phyloP scores from a whole-genome alignment of 37 sponge, comb jelly and placozoan genomes.

The Mnemiopsis leidyi region DNA sequence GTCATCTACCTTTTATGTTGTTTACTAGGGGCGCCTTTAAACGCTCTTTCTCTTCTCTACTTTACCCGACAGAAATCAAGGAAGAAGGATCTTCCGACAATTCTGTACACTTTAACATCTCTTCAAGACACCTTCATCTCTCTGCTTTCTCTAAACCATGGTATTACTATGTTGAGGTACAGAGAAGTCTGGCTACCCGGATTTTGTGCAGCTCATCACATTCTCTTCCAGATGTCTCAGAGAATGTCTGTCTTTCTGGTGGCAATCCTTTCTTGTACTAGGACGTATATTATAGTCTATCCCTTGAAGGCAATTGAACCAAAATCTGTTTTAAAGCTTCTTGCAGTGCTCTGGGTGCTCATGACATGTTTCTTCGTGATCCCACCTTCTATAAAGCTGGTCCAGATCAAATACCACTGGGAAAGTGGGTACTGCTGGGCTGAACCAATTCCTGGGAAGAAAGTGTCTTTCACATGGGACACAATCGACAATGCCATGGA shows the following conservation, averaged over 20 bases:
- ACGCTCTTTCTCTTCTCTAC: background rate
- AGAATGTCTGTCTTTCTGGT: conserved; percentile 21
- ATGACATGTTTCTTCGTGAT: background rate
- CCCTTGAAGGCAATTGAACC: background rate
- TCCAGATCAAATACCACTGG: background rate
- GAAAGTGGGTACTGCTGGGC: conserved; percentile 52
- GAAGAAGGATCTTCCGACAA: background rate
- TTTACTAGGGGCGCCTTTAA: background rate
- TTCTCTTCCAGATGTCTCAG: conserved; percentile 55
- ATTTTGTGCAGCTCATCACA: background rate
- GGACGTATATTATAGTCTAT: background rate
- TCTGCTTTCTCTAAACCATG: background rate
- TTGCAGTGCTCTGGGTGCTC: background rate
- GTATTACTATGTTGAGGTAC: background rate
- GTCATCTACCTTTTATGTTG: background rate
- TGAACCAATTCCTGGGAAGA: background rate
- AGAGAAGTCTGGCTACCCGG: background rate
- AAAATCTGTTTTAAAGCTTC: background rate
- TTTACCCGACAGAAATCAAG: background rate
- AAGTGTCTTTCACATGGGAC: background rate
- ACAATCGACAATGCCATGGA: background rate
- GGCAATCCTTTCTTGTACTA: background rate
- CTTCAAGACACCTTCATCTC: background rate
- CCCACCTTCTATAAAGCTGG: background rate
- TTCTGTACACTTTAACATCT: background rate